These are phyloP conservation scores for Epirrhoe alternata DNA, from an alignment of 2,888 invertebrate species.

Conservation along the genomic window DNA sequence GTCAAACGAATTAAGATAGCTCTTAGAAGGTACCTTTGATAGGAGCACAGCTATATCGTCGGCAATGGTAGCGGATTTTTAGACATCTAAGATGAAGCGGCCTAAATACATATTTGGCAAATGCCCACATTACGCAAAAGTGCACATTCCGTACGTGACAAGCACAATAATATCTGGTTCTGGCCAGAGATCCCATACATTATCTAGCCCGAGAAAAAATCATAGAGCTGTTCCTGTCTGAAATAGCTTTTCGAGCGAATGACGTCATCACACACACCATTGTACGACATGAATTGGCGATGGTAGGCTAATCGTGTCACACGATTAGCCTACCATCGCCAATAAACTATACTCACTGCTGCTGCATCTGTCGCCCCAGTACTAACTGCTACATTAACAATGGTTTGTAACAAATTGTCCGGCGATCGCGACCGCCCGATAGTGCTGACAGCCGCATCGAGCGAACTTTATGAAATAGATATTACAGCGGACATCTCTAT, in stretches of 20 bases:
- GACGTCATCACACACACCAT: background rate
- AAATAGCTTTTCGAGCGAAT: background rate
- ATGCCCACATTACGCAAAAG: no score
- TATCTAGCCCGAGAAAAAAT: background rate
- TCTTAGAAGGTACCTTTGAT: background rate
- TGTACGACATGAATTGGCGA: no score
- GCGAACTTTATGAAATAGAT: conserved; percentile 1
- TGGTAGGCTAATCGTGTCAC: no score
- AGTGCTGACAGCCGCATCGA: conserved; percentile 3
- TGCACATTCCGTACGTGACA: no score
- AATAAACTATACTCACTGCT: background rate
- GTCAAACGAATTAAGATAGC: conserved; percentile 13
- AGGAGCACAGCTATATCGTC: background rate
- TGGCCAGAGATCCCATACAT: no score
- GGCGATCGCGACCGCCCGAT: background rate
- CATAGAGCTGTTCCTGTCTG: background rate
- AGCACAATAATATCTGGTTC: no score
- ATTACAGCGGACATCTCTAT: background rate
- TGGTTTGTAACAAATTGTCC: background rate
- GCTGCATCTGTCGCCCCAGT: background rate
- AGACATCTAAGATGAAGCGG: no score
- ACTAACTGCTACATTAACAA: background rate
- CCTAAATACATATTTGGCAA: no score
- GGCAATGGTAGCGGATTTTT: no score
- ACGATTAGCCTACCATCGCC: background rate